Evolutionary conservation across 2,888 invertebrate species (phyloP), one percentile per base, ranked within the genome.

Genomic region (Ceramica pisi): DNA sequence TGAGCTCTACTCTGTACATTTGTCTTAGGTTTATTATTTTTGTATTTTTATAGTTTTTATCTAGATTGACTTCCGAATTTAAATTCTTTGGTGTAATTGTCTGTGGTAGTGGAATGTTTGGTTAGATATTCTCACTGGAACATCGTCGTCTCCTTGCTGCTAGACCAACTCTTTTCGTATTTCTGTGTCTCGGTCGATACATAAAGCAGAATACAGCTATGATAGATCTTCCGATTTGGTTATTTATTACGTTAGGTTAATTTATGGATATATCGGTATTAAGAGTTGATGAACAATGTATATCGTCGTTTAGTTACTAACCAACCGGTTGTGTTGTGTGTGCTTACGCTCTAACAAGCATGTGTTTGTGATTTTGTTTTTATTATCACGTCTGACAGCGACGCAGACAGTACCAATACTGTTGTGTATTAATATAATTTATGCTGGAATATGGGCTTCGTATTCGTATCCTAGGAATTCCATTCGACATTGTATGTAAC

Each of bases 311-410:
- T 90, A 93, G 92, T 91, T 94, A 95, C 96, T 96, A 96, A 96
- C 95, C 92, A 93, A 90, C 93, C 91, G 95, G 95, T 95, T 96
- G 95, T 95, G 96, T 95, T 91, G 95, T 95, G 95, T 95, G 95
- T 92, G 94, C 94, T 95, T 94, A 92, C 90, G 92, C 90, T 90
- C 93, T 95, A 95, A 95, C 95, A 94, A 93, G 94, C 94, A 95
- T 95, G 95, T 93, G 95, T 95, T 95, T 95, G 94, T 93, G 92
- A 91, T 92, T 94, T 90, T 86, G 85, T 91, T 92, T 87, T 85
- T 81, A 76, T 82, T 79, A 79, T 83, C 74, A 70, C 78, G 83
- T 85, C 83, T 77, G 80, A 56, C 72, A 75, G 70, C 63, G 69
- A 53, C 82, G 87, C 87, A 82, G 87, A 86, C 87, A 86, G 88